Evolutionary conservation across 2,797 vertebrate species (phyloP).

Genomic region (Macroramphosus scolopax): DNA sequence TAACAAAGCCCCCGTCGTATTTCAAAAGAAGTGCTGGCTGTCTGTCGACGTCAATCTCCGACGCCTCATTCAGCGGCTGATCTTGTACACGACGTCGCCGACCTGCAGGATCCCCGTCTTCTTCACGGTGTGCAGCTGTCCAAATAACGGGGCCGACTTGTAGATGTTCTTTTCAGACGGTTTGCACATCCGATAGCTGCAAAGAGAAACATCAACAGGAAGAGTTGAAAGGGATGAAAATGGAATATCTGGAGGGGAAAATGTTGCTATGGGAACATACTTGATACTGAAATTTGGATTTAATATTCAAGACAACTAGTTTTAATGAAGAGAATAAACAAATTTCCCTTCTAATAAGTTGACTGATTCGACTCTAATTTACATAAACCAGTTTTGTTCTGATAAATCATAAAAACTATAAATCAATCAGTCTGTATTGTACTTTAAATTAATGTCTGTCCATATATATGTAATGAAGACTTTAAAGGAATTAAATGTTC

Average conservation of each 20-base stretch:
- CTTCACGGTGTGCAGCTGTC: constrained; percentile 84
- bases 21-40: no score
- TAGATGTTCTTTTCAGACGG: constrained; percentile 82
- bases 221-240: neutral
- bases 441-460: no score
- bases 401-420: no score
- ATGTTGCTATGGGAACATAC: no score
- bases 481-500: no score
- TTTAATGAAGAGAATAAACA: neutral
- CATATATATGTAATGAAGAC: no score
- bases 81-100: constrained; percentile 87
- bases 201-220: neutral
- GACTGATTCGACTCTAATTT: no score
- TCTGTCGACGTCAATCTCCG: neutral
- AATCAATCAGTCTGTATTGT: no score
- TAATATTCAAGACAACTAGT: no score
- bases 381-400: no score
- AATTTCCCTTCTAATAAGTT: no score
- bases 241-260: neutral
- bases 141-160: constrained; percentile 84
- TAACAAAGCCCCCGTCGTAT: neutral
- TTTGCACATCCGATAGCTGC: constrained; percentile 88
- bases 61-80: constrained; percentile 59
- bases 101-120: constrained; percentile 82
- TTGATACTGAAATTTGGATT: neutral